These are phyloP conservation scores for Trichosurus vulpecula DNA, from an alignment of 2,797 vertebrate species.

Conservation along the genomic window DNA sequence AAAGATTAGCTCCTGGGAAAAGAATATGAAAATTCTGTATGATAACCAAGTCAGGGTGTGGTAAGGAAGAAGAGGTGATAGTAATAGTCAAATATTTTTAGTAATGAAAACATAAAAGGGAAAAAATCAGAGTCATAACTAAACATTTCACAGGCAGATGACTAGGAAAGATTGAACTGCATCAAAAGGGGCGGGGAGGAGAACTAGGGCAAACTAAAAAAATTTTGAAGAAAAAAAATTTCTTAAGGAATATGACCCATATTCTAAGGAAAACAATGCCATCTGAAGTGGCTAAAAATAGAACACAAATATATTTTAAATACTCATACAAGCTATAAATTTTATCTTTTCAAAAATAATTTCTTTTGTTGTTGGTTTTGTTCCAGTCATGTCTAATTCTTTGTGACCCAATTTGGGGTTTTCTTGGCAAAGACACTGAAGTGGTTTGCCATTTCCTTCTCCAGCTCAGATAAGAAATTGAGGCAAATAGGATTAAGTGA, in stretches of 20 bases:
- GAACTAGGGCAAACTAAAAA: background rate
- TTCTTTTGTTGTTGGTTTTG: background rate
- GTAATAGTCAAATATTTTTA: background rate
- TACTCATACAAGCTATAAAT: background rate
- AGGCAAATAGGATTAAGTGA: background rate
- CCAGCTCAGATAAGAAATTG: background rate
- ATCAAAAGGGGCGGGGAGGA: constrained; percentile 30
- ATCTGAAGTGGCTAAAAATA: background rate
- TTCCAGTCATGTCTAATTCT: background rate
- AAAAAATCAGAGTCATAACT: background rate
- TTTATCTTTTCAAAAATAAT: background rate
- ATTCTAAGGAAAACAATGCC: background rate
- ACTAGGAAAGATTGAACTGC: background rate
- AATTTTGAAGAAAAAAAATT: background rate
- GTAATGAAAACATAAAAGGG: background rate
- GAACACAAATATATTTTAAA: background rate
- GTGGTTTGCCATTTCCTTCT: background rate
- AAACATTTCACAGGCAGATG: constrained; percentile 2
- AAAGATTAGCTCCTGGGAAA: background rate
- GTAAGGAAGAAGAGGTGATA: background rate
- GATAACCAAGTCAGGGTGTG: background rate
- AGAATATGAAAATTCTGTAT: background rate
- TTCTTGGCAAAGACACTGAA: background rate
- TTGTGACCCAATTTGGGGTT: background rate
- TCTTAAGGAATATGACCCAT: background rate